Conservation (phyloP, 2,888 invertebrate genomes). For the Caenorhabditis doughertyi region DNA sequence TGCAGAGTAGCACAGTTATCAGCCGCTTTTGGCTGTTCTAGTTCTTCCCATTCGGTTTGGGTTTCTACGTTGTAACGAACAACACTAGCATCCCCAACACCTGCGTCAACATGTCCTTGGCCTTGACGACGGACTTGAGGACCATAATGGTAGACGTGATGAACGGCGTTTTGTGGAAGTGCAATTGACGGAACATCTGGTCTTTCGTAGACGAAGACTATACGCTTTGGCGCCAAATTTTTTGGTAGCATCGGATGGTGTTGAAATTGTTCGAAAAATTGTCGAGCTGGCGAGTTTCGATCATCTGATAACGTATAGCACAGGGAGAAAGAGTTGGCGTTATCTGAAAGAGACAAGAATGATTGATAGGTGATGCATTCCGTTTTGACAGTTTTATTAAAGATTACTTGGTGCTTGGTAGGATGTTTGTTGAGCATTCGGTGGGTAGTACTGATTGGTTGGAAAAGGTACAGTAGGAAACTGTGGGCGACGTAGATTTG, state of each 20-base stretch:
- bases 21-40: conserved; percentile 14
- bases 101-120: not conserved
- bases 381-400: not conserved
- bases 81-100: conserved; percentile 37
- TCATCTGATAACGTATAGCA: conserved; percentile 16
- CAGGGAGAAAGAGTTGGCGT: conserved; percentile 14
- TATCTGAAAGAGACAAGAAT: conserved; percentile 11
- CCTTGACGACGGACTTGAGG: not conserved
- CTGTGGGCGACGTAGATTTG: not conserved
- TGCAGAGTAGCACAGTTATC: conserved; percentile 4
- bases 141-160: not conserved
- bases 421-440: not conserved
- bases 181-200: not conserved
- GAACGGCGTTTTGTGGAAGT: not conserved
- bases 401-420: not conserved
- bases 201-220: conserved; percentile 35
- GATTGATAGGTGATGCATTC: conserved; percentile 4
- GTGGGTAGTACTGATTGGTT: not conserved
- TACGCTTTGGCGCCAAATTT: not conserved
- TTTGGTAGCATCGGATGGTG: conserved; percentile 13
- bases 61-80: conserved; percentile 46
- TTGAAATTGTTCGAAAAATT: conserved; percentile 1
- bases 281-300: conserved; percentile 4
- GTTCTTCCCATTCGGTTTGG: conserved; percentile 39
- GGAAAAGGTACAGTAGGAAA: not conserved